Evolutionary conservation across 2,888 invertebrate genomes (phyloP), one percentile per base, ranked within the genome.

Genomic region (Lysandra bellargus): DNA sequence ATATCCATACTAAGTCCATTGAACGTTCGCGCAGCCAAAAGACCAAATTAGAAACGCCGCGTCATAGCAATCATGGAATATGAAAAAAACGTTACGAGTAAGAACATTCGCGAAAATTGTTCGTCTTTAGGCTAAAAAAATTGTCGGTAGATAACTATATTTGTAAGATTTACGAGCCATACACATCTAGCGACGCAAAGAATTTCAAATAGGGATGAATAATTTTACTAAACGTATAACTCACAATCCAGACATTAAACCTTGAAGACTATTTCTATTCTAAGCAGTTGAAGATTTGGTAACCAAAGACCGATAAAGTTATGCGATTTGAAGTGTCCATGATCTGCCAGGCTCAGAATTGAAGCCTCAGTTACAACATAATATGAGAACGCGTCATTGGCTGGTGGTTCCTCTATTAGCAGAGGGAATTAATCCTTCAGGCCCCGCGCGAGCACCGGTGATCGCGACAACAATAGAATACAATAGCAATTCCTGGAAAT

Each of bases 1-100:
- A 69, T 69, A 69, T 69, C 69, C 69, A 69, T 69, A 69, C 33
- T 37, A 69, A 69, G 69, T 69, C 69, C 69, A 14, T 69, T 69
- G 14, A 69, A 69, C 69, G 69, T 69, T 33, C 69, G 30, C 30
- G 33, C 33, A 69, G 69, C 33, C 69, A 33, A 69, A 69, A 69
- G 4, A 69, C 69, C 17, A 69, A 69, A 69, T 69, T 69, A 69
- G 37, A 37, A 69, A 37, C 37, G 17, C 69, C 4, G 33, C 33
- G 69, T 69, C 33, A 69, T 69, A 69, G 69, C 5, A 33, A 37
- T 14, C 30, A 33, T 69, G 64, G 64, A 33, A 33, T 33, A 33
- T 37, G 69, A 69, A 69, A 69, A 69, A 33, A 69, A 33, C 3
- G 14, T 33, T 12, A 14, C 14, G 30, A 7, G 5, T 37, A 12